Percentiles rank a stretch among this genome's conserved stretches.
Conservation (phyloP, 2,888 invertebrate species). For the Hipparchia sbordonii region DNA sequence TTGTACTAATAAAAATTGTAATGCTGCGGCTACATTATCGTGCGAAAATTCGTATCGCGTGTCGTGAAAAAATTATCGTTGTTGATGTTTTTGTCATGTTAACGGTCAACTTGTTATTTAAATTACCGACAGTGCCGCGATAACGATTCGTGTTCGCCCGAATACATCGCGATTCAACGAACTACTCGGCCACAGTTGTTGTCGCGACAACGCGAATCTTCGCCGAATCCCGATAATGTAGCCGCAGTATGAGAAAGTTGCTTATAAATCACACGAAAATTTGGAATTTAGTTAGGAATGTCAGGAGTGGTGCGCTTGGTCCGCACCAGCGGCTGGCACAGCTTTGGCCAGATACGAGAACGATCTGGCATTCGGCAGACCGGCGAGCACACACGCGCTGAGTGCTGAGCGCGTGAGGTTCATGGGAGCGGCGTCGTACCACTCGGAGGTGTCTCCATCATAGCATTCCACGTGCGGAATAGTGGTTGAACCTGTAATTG, state of each 20-base stretch:
- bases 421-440: slow-evolving; percentile 89
- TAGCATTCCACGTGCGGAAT: slow-evolving; percentile 91
- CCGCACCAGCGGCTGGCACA: slow-evolving; percentile 76
- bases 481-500: slow-evolving; percentile 84
- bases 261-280: background rate
- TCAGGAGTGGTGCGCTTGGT: slow-evolving; percentile 68
- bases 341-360: slow-evolving; percentile 84
- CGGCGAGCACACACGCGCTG: slow-evolving; percentile 90
- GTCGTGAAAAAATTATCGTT: no score
- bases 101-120: no score
- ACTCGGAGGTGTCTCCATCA: slow-evolving; percentile 85
- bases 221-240: no score
- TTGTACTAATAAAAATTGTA: no score
- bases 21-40: no score
- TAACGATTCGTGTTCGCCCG: no score
- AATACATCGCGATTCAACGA: no score
- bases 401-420: slow-evolving; percentile 91
- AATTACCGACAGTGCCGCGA: no score
- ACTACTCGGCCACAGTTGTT: no score
- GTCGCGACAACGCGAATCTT: no score
- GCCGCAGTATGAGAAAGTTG: background rate
- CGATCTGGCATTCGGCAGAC: slow-evolving; percentile 86
- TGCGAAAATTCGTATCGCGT: no score
- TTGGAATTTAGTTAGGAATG: background rate
- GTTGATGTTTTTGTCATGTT: no score